These are phyloP conservation scores for Glyptemys insculpta DNA, from an alignment of 2,797 vertebrate genomes.

Conservation along the genomic window DNA sequence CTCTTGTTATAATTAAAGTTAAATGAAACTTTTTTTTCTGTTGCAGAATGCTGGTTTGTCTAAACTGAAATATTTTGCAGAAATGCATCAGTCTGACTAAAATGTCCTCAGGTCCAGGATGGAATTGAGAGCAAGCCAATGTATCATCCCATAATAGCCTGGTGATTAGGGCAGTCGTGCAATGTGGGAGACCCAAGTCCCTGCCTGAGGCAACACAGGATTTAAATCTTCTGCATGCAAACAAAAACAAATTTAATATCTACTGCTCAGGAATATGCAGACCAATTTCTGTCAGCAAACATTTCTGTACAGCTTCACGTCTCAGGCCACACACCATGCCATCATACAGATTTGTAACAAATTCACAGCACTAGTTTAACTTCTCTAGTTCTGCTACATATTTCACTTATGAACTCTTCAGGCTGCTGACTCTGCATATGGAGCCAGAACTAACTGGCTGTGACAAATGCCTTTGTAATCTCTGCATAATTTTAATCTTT, in stretches of 20 bases:
- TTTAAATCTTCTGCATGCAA: background rate
- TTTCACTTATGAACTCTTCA: background rate
- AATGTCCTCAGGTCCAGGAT: background rate
- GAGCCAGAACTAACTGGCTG: background rate
- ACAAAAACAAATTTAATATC: background rate
- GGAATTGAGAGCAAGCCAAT: background rate
- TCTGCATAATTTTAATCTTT: background rate
- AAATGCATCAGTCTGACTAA: background rate
- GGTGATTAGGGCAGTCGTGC: background rate
- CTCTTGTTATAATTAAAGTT: background rate
- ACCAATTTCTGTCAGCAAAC: background rate
- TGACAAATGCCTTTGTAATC: background rate
- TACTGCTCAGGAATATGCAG: background rate
- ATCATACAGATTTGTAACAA: background rate
- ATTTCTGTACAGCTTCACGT: background rate
- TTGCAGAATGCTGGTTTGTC: rapidly evolving
- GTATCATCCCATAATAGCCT: background rate
- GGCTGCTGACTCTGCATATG: background rate
- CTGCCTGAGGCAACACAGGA: background rate
- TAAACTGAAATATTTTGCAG: background rate
- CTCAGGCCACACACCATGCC: background rate
- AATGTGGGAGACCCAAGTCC: background rate
- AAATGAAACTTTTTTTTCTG: rapidly evolving
- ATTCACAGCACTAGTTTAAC: background rate
- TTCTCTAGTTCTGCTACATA: background rate